These are phyloP conservation scores for Diglossa cyanea DNA, from an alignment of 2,797 vertebrate species.

Conservation along the genomic window DNA sequence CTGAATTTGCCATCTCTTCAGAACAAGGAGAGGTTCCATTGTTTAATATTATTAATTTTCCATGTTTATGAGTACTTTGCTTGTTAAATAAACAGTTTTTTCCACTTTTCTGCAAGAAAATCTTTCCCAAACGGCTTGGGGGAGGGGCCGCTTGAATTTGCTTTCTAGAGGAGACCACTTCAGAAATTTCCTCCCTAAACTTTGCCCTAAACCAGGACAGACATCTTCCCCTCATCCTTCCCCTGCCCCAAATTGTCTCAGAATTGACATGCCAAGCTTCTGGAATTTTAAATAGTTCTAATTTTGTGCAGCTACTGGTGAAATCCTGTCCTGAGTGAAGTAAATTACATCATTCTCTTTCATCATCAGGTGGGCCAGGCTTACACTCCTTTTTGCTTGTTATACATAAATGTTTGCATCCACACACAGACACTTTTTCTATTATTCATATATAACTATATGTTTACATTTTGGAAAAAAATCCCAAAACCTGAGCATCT, in stretches of 20 bases:
- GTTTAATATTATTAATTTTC: neutral
- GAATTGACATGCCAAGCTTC: neutral
- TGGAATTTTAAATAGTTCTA: neutral
- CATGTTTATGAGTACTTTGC: neutral
- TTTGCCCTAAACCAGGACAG: neutral
- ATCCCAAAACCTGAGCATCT: fast-evolving
- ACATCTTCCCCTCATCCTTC: fast-evolving
- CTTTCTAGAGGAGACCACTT: neutral
- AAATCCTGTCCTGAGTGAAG: neutral
- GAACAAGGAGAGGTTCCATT: neutral
- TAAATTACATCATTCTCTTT: neutral
- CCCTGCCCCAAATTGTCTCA: fast-evolving
- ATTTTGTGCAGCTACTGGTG: neutral
- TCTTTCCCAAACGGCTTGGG: neutral
- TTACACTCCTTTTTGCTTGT: neutral
- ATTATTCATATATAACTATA: neutral
- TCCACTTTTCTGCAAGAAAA: neutral
- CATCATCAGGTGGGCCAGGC: neutral
- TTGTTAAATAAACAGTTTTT: neutral
- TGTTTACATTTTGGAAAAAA: neutral
- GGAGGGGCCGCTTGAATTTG: neutral
- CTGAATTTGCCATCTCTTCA: neutral
- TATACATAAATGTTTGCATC: neutral
- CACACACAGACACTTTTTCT: neutral
- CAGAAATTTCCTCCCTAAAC: neutral